Evolutionary conservation across 2,113 vertebrate genomes (phyloP), one percentile per base, ranked within the genome.

Genomic region (Acinonyx jubatus): DNA sequence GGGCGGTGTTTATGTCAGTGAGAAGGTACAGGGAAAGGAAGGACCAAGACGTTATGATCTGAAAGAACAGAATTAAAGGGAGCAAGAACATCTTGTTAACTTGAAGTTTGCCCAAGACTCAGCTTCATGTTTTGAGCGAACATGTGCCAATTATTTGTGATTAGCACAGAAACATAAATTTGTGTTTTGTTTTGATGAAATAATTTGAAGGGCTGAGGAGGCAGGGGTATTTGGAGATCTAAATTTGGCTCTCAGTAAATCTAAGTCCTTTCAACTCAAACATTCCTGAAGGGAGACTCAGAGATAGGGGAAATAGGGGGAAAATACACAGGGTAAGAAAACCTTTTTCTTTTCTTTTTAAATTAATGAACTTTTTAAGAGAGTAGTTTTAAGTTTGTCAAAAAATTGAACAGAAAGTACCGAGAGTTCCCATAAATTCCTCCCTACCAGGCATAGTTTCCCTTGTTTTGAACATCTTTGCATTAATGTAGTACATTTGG

Each of bases 231-330:
- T 48, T 79, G 25, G 33, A 68, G 45, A 83, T 52, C 74, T 73
- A 93, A 92, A 78, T 87, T 93, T 84, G 68, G 61, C 21, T 48
- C n/a, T 96, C 41, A 27, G 57, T 50, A 92, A 97, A 90, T 81
- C 50, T 41, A 91, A 88, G n/a, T 73, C 57, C 36, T 95, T 88
- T 94, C 61, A 96, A 96, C 61, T 81, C 21, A 15, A 94, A 91
- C 21, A 96, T 96, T 96, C 38, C 50, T 66, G 33, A 85, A 66
- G 7, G n/a, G 5, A 95, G 33, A 71, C 36, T 78, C 41, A 86
- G 48, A 95, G 65, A 41, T 45, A 81, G 27, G 9, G 19, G 6
- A 81, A n/a, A 69, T 52, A 85, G 11, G 36, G 36, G 57, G 27
- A 73, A 85, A 36, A n/a, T 65, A 73, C 10, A 78, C 21, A 8